These are phyloP conservation scores for Paragorgia papillata DNA, from an alignment of 92 coral and sea anemone species.

Conservation along the genomic window DNA sequence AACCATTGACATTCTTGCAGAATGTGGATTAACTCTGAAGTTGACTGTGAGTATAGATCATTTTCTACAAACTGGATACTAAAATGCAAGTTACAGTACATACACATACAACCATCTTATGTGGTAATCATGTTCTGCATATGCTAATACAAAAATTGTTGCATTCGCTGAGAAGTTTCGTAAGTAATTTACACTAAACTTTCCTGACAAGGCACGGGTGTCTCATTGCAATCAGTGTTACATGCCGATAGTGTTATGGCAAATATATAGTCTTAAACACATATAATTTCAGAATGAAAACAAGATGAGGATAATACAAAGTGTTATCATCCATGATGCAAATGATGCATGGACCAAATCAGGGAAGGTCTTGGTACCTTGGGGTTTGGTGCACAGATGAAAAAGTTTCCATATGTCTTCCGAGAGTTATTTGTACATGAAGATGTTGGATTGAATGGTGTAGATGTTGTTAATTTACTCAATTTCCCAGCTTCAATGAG, in stretches of 20 bases:
- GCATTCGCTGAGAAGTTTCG: too few relatives aligned
- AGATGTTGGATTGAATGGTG: constrained; percentile 8
- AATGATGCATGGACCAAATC: constrained; percentile 56
- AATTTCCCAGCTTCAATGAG: background rate
- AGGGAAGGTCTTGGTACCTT: constrained; percentile 49
- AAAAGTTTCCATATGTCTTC: constrained; percentile 37
- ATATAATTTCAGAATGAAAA: constrained; percentile 59
- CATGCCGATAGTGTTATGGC: too few relatives aligned
- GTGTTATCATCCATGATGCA: constrained; percentile 58
- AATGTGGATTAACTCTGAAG: constrained; percentile 59
- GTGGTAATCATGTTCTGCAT: too few relatives aligned
- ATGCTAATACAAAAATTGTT: too few relatives aligned
- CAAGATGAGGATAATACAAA: too few relatives aligned
- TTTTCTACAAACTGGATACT: too few relatives aligned
- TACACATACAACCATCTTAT: too few relatives aligned
- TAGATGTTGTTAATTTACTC: constrained; percentile 5
- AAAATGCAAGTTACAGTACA: too few relatives aligned
- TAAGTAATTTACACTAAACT: too few relatives aligned
- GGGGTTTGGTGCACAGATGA: constrained; percentile 42
- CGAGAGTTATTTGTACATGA: constrained; percentile 38
- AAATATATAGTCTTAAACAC: background rate
- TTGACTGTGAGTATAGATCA: constrained; percentile 55
- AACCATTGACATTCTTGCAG: constrained; percentile 39
- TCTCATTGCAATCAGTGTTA: too few relatives aligned
- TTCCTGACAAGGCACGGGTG: too few relatives aligned